Evolutionary conservation across 2,113 vertebrate species (phyloP).

Genomic region (Pagrus major): DNA sequence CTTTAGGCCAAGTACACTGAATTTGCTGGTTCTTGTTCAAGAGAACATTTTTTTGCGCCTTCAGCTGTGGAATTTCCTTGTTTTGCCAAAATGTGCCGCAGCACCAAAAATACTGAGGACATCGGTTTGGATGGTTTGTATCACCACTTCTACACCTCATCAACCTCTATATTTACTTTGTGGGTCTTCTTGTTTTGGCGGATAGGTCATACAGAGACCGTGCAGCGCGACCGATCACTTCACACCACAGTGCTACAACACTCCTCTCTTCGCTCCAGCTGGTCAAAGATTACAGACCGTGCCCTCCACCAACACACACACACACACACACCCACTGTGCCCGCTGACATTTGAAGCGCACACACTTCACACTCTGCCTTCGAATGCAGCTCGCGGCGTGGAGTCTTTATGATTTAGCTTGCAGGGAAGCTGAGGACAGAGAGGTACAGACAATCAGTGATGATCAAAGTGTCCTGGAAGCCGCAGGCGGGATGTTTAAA

Average conservation of each 20-base stretch:
- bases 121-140: conserved; percentile 20
- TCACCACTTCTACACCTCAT: conserved; percentile 43
- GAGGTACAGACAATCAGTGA: conserved; percentile 36
- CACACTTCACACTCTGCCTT: conserved; percentile 45
- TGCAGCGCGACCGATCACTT: conserved; percentile 34
- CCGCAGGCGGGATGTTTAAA: conserved; percentile 44
- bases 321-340: conserved; percentile 10
- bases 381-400: conserved; percentile 29
- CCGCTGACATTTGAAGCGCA: conserved; percentile 44
- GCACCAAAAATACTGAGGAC: background rate
- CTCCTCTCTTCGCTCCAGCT: conserved; percentile 59
- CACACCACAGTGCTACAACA: conserved; percentile 51
- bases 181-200: conserved; percentile 35
- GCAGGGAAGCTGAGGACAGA: conserved; percentile 29
- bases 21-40: conserved; percentile 15
- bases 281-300: conserved; percentile 66
- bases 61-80: conserved; percentile 2
- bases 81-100: conserved; percentile 19
- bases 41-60: conserved; percentile 30
- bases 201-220: conserved; percentile 19
- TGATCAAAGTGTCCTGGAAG: conserved; percentile 52
- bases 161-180: conserved; percentile 42
- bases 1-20: conserved; percentile 8
- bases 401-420: conserved; percentile 31
- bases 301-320: conserved; percentile 37